Percentiles rank a stretch among this genome's conserved stretches.
These are phyloP conservation scores for Anableps anableps DNA, from an alignment of 2,797 vertebrate species.

Conservation along the genomic window DNA sequence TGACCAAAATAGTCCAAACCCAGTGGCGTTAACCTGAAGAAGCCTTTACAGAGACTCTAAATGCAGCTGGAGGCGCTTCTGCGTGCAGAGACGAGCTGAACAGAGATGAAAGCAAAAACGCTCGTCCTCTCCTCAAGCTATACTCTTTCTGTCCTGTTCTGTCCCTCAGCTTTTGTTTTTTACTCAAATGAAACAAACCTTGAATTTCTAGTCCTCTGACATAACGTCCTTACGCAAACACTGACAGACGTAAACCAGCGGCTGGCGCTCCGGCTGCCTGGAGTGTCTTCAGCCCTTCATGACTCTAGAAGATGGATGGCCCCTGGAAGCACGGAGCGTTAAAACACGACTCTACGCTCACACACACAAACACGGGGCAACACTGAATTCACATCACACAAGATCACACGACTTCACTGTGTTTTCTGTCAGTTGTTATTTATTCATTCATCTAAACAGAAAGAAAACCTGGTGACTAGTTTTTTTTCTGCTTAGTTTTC, in stretches of 20 bases:
- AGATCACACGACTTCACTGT: constrained; percentile 10
- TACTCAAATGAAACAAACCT: constrained; percentile 19
- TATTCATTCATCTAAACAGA: not conserved
- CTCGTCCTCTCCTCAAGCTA: not conserved
- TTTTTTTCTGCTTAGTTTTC: not conserved
- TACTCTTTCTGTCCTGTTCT: not conserved
- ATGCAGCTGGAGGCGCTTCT: not conserved
- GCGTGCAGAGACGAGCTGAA: not conserved
- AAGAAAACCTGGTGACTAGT: too few relatives aligned
- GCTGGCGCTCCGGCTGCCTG: constrained; percentile 7
- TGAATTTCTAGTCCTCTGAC: constrained; percentile 10
- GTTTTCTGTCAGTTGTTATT: not conserved
- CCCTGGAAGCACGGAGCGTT: constrained; percentile 42
- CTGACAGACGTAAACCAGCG: not conserved
- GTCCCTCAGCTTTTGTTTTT: not conserved
- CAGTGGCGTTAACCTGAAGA: not conserved
- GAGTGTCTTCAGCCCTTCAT: constrained; percentile 28
- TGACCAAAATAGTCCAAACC: not conserved
- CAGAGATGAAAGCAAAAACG: not conserved
- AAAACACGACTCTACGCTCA: constrained; percentile 28
- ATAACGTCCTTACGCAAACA: not conserved
- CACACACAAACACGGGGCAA: not conserved
- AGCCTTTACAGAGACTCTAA: not conserved
- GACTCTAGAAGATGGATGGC: constrained; percentile 55
- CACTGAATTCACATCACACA: not conserved